These are phyloP conservation scores for Trichopria drosophilae DNA, from an alignment of 2,888 invertebrate genomes.

Conservation along the genomic window DNA sequence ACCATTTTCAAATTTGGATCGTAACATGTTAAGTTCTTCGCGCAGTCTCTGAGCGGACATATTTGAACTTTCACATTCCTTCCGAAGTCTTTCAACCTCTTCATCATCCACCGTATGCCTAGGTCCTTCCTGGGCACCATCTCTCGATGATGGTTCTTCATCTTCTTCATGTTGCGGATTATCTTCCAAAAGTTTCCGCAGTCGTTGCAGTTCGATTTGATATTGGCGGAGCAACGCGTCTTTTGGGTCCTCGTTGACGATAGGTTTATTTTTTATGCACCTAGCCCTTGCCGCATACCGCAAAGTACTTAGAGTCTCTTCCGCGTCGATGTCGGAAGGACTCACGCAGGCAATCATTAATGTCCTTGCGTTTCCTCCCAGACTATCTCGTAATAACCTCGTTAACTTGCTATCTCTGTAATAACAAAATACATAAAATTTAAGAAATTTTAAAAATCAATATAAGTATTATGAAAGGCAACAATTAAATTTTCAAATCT, in stretches of 20 bases:
- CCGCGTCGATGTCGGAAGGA: constrained; percentile 80
- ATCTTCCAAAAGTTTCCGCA: constrained; percentile 65
- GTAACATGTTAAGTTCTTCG: constrained; percentile 45
- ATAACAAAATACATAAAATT: not conserved
- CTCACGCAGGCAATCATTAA: constrained; percentile 86
- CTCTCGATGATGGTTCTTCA: constrained; percentile 27
- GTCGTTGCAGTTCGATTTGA: constrained; percentile 78
- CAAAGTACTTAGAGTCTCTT: constrained; percentile 80
- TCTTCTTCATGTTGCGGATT: constrained; percentile 20
- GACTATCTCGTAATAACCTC: constrained; percentile 75
- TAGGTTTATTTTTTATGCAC: constrained; percentile 82
- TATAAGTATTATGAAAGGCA: not conserved
- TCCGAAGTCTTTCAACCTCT: constrained; percentile 45
- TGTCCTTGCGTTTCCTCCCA: constrained; percentile 87
- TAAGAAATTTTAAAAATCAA: not conserved
- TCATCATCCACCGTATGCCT: constrained; percentile 29
- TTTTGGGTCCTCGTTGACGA: constrained; percentile 88
- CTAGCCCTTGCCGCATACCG: constrained; percentile 84
- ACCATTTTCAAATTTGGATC: constrained; percentile 38
- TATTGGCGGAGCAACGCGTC: constrained; percentile 83
- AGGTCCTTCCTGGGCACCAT: constrained; percentile 13
- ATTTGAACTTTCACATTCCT: constrained; percentile 49
- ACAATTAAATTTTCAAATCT: not conserved
- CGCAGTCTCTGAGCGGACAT: constrained; percentile 47
- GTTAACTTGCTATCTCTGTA: constrained; percentile 84